Conservation (phyloP, 1,140 invertebrate genomes). For the Eufriesea mexicana region DNA sequence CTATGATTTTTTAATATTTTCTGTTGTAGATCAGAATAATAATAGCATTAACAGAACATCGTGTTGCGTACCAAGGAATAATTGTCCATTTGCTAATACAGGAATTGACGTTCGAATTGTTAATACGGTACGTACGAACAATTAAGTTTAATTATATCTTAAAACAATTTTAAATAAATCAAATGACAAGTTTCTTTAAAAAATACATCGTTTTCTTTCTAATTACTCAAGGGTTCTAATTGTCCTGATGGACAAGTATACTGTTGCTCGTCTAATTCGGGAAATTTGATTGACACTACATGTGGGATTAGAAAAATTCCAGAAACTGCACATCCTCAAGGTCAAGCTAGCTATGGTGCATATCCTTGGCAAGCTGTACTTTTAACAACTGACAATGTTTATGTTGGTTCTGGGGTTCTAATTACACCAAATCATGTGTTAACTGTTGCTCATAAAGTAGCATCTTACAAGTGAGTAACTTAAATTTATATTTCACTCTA, state of each 20-base stretch:
- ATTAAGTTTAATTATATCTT: neutral
- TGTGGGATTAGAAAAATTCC: conserved; percentile 77
- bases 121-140: conserved; percentile 80
- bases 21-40: neutral
- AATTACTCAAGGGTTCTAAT: conserved; percentile 41
- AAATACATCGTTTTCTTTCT: neutral
- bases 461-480: conserved; percentile 83
- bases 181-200: neutral
- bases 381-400: conserved; percentile 81
- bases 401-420: conserved; percentile 87
- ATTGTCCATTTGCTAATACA: conserved; percentile 79
- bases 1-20: neutral
- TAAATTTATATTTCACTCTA: neutral
- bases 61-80: conserved; percentile 70
- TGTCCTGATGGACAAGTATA: conserved; percentile 80
- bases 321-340: conserved; percentile 74
- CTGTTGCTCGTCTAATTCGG: conserved; percentile 75
- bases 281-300: conserved; percentile 67
- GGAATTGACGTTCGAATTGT: conserved; percentile 85
- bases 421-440: conserved; percentile 85
- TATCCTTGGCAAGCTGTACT: conserved; percentile 84
- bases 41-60: conserved; percentile 61
- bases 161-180: neutral
- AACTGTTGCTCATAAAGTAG: conserved; percentile 87
- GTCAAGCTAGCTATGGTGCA: conserved; percentile 83